phyloP scores from a whole-genome alignment of 2,888 invertebrate species.

The Meteorus cinctellus region DNA sequence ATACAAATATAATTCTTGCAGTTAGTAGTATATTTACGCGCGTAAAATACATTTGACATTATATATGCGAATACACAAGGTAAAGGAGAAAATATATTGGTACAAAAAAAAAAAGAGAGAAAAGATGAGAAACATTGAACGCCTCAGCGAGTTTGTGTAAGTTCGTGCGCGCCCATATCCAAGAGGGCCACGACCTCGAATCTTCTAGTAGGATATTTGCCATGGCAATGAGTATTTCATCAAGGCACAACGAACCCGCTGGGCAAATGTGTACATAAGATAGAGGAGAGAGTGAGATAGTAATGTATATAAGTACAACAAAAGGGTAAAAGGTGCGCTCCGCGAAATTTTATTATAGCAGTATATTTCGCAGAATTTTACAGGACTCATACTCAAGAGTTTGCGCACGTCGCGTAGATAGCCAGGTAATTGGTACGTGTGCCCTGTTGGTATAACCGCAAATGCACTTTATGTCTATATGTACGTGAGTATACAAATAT shows the following conservation, averaged over 20 bases:
- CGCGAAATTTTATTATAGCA: conserved; percentile 37
- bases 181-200: conserved; percentile 46
- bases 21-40: neutral
- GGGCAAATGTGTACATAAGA: conserved; percentile 2
- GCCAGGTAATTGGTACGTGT: conserved; percentile 36
- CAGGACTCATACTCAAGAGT: conserved; percentile 22
- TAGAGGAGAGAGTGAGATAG: neutral
- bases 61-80: neutral
- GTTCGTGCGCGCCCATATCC: conserved; percentile 20
- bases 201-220: conserved; percentile 25
- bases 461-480: conserved; percentile 28
- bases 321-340: conserved; percentile 11
- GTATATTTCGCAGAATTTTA: conserved; percentile 38
- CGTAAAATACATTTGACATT: neutral
- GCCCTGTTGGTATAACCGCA: conserved; percentile 23
- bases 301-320: neutral
- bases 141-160: conserved; percentile 42
- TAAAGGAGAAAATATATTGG: neutral
- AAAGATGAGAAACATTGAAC: neutral
- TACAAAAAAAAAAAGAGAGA: conserved; percentile 1
- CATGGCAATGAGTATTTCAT: conserved; percentile 33
- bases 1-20: neutral
- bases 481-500: too few relatives aligned
- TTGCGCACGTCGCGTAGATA: conserved; percentile 32
- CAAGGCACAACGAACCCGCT: conserved; percentile 31